Conservation (phyloP, 2,888 invertebrate species). For the Carterocephalus palaemon region DNA sequence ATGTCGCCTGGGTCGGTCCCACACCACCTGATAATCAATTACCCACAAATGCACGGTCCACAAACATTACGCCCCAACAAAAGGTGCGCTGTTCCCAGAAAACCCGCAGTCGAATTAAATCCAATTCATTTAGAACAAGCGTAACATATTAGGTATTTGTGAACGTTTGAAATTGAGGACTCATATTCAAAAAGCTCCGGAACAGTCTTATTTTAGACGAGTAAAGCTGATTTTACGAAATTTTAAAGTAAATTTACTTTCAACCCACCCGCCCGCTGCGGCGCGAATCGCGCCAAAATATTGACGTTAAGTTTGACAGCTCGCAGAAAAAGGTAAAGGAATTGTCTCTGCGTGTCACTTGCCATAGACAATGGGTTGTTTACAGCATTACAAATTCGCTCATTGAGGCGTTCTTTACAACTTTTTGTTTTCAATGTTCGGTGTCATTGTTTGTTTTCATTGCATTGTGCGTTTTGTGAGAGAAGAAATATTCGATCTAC, state of each 20-base stretch:
- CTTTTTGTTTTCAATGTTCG: constrained; percentile 12
- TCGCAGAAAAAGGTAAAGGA: constrained; percentile 32
- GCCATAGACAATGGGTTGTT: constrained; percentile 40
- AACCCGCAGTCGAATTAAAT: constrained; percentile 47
- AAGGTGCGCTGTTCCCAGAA: constrained; percentile 44
- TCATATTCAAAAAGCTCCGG: constrained; percentile 11
- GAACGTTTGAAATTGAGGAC: constrained; percentile 28
- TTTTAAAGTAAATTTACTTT: constrained; percentile 22
- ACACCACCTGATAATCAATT: constrained; percentile 66
- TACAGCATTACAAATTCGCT: constrained; percentile 47
- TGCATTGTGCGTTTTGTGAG: constrained; percentile 17
- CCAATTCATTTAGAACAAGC: constrained; percentile 57
- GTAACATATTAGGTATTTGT: constrained; percentile 56
- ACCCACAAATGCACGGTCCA: constrained; percentile 45
- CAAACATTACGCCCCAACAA: constrained; percentile 9
- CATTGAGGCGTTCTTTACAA: constrained; percentile 18
- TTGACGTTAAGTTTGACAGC: constrained; percentile 44
- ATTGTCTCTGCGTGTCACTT: constrained; percentile 34
- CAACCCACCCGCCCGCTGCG: constrained; percentile 52
- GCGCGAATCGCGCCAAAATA: constrained; percentile 67
- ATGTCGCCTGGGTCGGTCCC: constrained; percentile 29
- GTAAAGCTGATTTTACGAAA: constrained; percentile 26
- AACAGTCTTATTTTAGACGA: constrained; percentile 29
- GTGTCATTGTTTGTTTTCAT: constrained; percentile 20
- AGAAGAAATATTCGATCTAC: constrained; percentile 14